A percentile compares a stretch with the other conserved stretches of the same genome.
These are phyloP conservation scores for Anolis sagrei DNA, from an alignment of 2,113 vertebrate genomes.

Conservation along the genomic window DNA sequence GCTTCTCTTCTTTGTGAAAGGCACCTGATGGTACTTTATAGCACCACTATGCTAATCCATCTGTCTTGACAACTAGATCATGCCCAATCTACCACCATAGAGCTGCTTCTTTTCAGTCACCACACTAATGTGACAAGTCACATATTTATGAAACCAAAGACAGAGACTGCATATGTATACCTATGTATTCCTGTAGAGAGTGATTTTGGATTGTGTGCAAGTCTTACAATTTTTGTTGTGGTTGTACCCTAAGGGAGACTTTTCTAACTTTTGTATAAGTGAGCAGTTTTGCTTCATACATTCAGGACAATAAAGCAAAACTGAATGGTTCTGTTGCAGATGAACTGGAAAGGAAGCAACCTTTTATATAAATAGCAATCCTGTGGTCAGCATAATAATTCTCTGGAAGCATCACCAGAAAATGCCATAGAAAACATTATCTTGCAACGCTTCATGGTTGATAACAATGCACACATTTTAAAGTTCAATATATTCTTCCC, in stretches of 20 bases:
- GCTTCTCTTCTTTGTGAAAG: constrained; percentile 67
- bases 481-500: constrained; percentile 28
- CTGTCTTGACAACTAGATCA: constrained; percentile 73
- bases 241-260: constrained; percentile 45
- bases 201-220: constrained; percentile 53
- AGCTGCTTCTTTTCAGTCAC: constrained; percentile 50
- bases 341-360: constrained; percentile 38
- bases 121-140: constrained; percentile 44
- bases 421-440: constrained; percentile 41
- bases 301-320: constrained; percentile 60
- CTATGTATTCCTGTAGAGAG: constrained; percentile 46
- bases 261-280: constrained; percentile 57
- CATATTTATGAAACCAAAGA: constrained; percentile 65
- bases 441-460: constrained; percentile 16
- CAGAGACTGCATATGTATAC: constrained; percentile 56
- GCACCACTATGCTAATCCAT: constrained; percentile 71
- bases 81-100: constrained; percentile 64
- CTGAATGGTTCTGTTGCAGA: constrained; percentile 33
- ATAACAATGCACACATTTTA: constrained; percentile 17
- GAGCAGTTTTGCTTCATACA: constrained; percentile 53
- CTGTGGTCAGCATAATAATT: constrained; percentile 53
- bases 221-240: constrained; percentile 52
- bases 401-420: constrained; percentile 27
- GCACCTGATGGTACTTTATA: constrained; percentile 77
- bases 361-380: constrained; percentile 52